Evolutionary conservation across 2,113 vertebrate genomes (phyloP).

Genomic region (Tricholaema leucomelas): DNA sequence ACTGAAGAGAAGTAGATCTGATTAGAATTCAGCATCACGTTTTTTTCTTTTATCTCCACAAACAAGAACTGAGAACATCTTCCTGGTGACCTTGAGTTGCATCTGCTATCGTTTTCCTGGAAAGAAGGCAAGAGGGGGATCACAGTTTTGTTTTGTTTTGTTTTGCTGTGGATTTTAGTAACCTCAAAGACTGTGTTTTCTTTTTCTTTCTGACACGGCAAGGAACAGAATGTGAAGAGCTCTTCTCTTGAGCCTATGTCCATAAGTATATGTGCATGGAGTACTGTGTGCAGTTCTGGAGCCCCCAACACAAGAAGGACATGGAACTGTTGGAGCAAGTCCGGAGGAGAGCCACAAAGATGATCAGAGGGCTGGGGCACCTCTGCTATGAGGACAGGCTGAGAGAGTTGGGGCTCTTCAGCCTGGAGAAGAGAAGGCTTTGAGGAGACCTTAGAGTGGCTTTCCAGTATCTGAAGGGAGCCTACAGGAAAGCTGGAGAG

Average conservation of each 20-base stretch:
- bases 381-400: too few species aligned
- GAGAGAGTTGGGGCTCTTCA: too few species aligned
- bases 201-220: neutral
- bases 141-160: neutral
- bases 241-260: neutral
- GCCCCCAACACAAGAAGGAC: too few species aligned
- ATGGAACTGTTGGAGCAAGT: too few species aligned
- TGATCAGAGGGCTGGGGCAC: too few species aligned
- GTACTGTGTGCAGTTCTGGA: too few species aligned
- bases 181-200: neutral
- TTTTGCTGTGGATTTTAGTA: neutral
- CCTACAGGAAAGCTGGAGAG: too few species aligned
- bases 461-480: too few species aligned
- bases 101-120: neutral
- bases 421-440: too few species aligned
- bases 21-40: neutral
- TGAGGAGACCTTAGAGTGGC: too few species aligned
- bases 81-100: neutral
- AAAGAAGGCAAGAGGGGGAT: neutral
- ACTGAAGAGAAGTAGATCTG: neutral
- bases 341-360: too few species aligned
- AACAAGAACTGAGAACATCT: conserved; percentile 8
- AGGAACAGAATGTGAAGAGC: neutral
- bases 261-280: neutral
- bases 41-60: neutral